These are phyloP conservation scores for Plodia interpunctella DNA, from an alignment of 1,140 invertebrate species.

Conservation along the genomic window DNA sequence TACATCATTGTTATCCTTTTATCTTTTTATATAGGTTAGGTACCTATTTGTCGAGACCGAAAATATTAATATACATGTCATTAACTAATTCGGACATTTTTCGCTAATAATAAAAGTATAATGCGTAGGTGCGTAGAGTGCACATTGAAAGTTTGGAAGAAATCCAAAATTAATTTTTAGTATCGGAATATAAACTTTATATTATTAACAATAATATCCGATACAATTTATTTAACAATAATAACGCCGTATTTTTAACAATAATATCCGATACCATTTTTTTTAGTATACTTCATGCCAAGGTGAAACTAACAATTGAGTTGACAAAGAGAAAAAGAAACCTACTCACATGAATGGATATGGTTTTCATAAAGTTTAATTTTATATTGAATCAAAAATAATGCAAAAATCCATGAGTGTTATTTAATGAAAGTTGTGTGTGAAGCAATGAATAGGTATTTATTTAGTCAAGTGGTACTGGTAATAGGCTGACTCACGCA, in stretches of 20 bases:
- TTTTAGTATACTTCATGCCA: not conserved
- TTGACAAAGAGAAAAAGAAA: too few species aligned
- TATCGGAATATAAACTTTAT: not conserved
- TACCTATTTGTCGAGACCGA: too few species aligned
- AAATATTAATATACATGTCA: too few species aligned
- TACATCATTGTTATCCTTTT: too few species aligned
- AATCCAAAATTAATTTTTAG: constrained; percentile 41
- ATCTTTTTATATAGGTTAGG: too few species aligned
- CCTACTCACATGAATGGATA: too few species aligned
- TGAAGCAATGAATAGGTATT: constrained; percentile 59
- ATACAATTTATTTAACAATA: too few species aligned
- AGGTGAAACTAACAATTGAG: not conserved
- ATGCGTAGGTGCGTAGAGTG: constrained; percentile 40
- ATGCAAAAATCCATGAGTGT: constrained; percentile 32
- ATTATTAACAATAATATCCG: too few species aligned
- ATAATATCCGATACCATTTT: too few species aligned
- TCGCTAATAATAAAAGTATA: constrained; percentile 11
- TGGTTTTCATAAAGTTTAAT: too few species aligned
- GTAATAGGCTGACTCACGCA: constrained; percentile 57
- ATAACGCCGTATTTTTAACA: too few species aligned
- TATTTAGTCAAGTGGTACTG: constrained; percentile 70
- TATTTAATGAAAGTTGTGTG: constrained; percentile 44
- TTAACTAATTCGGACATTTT: not conserved
- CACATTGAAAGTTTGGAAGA: constrained; percentile 64
- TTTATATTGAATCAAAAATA: not conserved